Percentiles rank a stretch among this genome's conserved stretches.
These are phyloP conservation scores for Zygogramma bicolorata DNA, from an alignment of 2,888 invertebrate genomes.

Conservation along the genomic window DNA sequence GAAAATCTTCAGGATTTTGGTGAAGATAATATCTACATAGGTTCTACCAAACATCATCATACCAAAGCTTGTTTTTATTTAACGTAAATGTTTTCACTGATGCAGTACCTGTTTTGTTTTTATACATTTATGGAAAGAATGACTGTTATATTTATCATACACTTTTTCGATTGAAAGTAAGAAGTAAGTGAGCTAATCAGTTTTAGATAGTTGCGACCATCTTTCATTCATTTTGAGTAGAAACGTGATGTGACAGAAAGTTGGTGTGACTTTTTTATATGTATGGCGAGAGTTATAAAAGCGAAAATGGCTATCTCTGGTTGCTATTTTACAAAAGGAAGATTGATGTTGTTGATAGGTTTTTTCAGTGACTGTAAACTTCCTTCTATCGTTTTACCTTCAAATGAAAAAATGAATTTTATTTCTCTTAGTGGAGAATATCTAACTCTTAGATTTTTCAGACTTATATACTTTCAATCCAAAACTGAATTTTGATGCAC, in stretches of 20 bases:
- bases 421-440: no score
- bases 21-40: slow-evolving; percentile 65
- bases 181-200: background rate
- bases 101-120: slow-evolving; percentile 18
- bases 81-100: slow-evolving; percentile 15
- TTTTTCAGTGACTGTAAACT: no score
- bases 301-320: background rate
- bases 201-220: background rate
- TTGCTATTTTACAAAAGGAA: background rate
- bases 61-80: slow-evolving; percentile 22
- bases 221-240: background rate
- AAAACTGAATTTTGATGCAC: no score
- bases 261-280: background rate
- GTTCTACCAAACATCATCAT: background rate
- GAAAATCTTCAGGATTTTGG: slow-evolving; percentile 89
- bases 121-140: background rate
- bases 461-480: no score
- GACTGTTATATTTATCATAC: background rate
- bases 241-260: background rate
- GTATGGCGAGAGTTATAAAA: background rate
- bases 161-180: background rate
- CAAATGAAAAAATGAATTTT: no score
- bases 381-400: no score
- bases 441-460: no score
- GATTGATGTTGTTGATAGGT: background rate